Percentiles rank a stretch among this genome's conserved stretches.
Evolutionary conservation across 2,797 vertebrate species (phyloP).

Genomic region (Lutjanus campechanus): DNA sequence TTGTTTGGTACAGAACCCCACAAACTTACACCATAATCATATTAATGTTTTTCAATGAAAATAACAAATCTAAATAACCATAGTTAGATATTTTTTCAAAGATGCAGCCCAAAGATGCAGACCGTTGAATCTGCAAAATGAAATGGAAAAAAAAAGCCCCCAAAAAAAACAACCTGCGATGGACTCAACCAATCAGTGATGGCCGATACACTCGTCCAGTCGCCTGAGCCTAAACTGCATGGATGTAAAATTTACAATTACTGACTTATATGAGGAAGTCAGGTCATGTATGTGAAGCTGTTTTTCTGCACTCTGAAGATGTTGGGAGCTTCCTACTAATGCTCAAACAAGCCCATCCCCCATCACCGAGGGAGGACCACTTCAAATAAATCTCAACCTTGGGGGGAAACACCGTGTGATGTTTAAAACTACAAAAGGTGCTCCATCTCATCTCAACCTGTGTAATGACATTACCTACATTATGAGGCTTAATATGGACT

Average conservation of each 20-base stretch:
- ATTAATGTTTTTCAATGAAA: too few species aligned
- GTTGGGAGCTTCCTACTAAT: slow-evolving; percentile 24
- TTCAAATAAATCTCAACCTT: slow-evolving; percentile 60
- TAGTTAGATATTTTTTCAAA: too few species aligned
- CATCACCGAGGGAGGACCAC: slow-evolving; percentile 25
- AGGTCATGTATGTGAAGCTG: slow-evolving; percentile 25
- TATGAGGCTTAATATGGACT: slow-evolving; percentile 23
- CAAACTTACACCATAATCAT: too few species aligned
- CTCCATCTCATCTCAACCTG: slow-evolving; percentile 35
- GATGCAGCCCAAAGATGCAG: too few species aligned
- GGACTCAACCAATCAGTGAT: too few species aligned
- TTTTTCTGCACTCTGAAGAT: slow-evolving; percentile 33
- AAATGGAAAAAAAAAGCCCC: too few species aligned
- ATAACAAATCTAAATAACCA: too few species aligned
- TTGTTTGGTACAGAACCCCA: too few species aligned
- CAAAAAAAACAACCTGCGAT: too few species aligned
- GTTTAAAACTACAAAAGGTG: slow-evolving; percentile 45
- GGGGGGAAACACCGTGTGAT: slow-evolving; percentile 26
- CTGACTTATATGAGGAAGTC: slow-evolving; percentile 19
- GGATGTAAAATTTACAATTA: slow-evolving; percentile 10
- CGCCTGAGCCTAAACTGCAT: too few species aligned
- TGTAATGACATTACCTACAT: slow-evolving; percentile 24
- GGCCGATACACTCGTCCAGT: too few species aligned
- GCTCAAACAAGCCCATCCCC: slow-evolving; percentile 43
- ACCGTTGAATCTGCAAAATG: too few species aligned